Percentiles rank a stretch among this genome's conserved stretches.
phyloP scores from a whole-genome alignment of 2,797 vertebrate genomes.

The Anabacerthia variegaticeps region DNA sequence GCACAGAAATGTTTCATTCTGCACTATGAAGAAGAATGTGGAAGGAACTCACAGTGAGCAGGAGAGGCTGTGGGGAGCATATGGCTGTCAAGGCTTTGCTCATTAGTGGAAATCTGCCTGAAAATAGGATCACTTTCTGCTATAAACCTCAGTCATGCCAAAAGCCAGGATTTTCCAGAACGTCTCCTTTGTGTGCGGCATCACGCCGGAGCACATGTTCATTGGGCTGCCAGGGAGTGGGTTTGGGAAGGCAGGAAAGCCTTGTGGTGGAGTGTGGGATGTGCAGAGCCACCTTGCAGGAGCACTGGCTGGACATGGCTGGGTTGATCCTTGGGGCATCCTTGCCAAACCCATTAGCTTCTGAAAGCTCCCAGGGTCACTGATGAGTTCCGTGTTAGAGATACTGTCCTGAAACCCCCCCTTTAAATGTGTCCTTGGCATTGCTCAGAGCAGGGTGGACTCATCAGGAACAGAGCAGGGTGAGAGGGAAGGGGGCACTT shows the following conservation, averaged over 20 bases:
- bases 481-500: background rate
- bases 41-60: background rate
- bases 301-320: background rate
- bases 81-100: conserved; percentile 40
- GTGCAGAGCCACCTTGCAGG: background rate
- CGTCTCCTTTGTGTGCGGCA: conserved; percentile 3
- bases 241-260: background rate
- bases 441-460: background rate
- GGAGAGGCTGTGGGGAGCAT: conserved; percentile 45
- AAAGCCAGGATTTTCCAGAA: conserved; percentile 48
- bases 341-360: background rate
- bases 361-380: background rate
- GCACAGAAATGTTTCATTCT: background rate
- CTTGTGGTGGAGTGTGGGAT: accelerated
- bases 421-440: background rate
- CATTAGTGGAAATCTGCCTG: conserved; percentile 55
- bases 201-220: background rate
- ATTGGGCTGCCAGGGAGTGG: background rate
- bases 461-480: accelerated
- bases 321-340: accelerated
- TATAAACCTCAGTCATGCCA: conserved; percentile 1
- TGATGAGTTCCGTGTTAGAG: background rate
- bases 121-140: conserved; percentile 32
- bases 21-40: background rate
- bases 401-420: background rate